Evolutionary conservation across 2,113 vertebrate species (phyloP).

Genomic region (Onychostoma macrolepis): DNA sequence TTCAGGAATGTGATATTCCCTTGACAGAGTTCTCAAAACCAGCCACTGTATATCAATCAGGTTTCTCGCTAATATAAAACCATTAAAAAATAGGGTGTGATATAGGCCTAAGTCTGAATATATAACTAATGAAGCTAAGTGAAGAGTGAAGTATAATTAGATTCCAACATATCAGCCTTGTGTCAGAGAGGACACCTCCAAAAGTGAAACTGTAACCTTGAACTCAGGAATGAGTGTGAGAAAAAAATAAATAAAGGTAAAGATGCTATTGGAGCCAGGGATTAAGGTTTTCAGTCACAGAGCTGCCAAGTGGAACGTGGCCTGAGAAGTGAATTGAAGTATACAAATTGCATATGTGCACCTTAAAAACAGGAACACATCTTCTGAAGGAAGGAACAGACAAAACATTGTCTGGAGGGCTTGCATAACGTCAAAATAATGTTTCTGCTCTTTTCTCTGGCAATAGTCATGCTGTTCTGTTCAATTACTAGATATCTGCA

Average conservation of each 20-base stretch:
- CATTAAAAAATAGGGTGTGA: neutral
- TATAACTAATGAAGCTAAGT: constrained; percentile 17
- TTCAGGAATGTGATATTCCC: neutral
- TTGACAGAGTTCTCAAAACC: neutral
- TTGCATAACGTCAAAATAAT: constrained; percentile 1
- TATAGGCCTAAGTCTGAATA: constrained; percentile 37
- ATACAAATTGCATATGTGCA: neutral
- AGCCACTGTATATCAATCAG: constrained; percentile 1
- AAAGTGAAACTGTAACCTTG: constrained; percentile 28
- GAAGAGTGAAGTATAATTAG: constrained; percentile 8
- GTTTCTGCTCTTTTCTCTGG: neutral
- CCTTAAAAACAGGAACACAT: neutral
- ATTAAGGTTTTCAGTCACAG: constrained; percentile 30
- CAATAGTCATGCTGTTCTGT: neutral
- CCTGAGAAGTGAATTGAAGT: constrained; percentile 5
- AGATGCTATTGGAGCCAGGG: constrained; percentile 14
- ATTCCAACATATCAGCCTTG: constrained; percentile 31
- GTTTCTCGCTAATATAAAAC: constrained; percentile 27
- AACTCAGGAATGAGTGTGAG: neutral
- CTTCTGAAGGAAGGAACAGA: neutral
- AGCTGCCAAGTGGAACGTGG: neutral
- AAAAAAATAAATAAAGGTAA: constrained; percentile 14
- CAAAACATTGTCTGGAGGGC: constrained; percentile 16
- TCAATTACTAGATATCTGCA: constrained; percentile 30
- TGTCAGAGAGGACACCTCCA: constrained; percentile 13